A percentile compares a stretch with the other conserved stretches of the same genome.
Conservation (phyloP, 2,888 invertebrate species). For the Neelides folsomi region DNA sequence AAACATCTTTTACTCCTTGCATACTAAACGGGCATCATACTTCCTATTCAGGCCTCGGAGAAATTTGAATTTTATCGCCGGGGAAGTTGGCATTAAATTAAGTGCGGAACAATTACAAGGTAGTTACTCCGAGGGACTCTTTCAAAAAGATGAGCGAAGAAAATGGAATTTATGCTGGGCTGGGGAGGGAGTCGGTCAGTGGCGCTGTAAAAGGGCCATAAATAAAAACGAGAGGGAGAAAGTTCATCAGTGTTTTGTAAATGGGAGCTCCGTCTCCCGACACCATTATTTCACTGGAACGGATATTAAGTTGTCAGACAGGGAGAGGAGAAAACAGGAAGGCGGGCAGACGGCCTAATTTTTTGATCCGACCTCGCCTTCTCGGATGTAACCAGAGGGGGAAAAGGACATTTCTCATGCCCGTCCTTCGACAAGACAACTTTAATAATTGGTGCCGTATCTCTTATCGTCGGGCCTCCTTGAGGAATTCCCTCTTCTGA, state of each 20-base stretch:
- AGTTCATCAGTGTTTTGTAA: slow-evolving; percentile 31
- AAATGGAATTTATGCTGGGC: neutral
- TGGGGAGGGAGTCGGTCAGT: neutral
- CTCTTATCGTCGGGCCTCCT: neutral
- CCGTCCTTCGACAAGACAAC: neutral
- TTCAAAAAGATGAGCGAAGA: neutral
- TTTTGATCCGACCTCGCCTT: slow-evolving; percentile 12
- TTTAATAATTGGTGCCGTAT: neutral
- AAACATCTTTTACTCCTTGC: neutral
- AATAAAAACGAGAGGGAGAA: slow-evolving; percentile 21
- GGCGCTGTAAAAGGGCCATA: slow-evolving; percentile 13
- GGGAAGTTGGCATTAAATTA: no score
- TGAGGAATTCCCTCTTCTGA: no score
- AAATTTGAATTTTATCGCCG: no score
- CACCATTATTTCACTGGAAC: slow-evolving; percentile 25
- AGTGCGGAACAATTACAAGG: no score
- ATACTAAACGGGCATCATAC: no score
- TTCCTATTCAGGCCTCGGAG: no score
- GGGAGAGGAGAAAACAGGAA: slow-evolving; percentile 17
- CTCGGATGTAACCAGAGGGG: no score
- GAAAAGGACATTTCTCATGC: neutral
- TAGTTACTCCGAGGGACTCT: neutral
- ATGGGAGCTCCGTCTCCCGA: slow-evolving; percentile 22
- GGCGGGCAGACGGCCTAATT: slow-evolving; percentile 19
- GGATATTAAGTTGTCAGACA: slow-evolving; percentile 32